Evolutionary conservation across 2,113 vertebrate genomes (phyloP), one percentile per base, ranked within the genome.

Genomic region (Gobio gobio): DNA sequence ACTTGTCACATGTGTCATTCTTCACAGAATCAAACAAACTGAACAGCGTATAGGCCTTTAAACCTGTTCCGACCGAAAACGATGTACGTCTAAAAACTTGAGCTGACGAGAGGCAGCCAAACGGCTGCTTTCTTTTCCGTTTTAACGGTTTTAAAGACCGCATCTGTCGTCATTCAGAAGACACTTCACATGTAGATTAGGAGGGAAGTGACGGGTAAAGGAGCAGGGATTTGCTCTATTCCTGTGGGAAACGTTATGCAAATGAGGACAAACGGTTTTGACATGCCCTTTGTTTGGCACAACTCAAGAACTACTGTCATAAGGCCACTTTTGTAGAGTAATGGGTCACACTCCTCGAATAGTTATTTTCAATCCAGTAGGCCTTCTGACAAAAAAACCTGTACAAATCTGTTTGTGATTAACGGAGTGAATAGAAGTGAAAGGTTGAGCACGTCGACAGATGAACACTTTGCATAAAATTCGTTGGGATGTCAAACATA

Each of bases 191-290:
- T 86, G 83, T 80, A 90, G 82, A 86, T 86, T 54, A 85, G 83
- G 33, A 72, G 68, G 63, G 51, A 72, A 83, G 45, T 63, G 87
- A 66, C 81, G 68, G 66, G 33, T 75, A 72, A 59, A 68, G 20
- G 74, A 83, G 70, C 22, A 68, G 61, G 75, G 64, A 45, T 76
- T 75, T 84, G 73, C 84, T 84, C 43, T 26, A 68, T 56, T 79
- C 72, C 86, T 86, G 58, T 77, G 88, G 86, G 88, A 85, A 87
- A 83, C 72, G 58, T 9, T 74, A 87, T 87, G 88, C 88, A 87
- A 89, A 87, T 89, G 76, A 78, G 66, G 47, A 66, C 18, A 86
- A 85, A 87, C 84, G 82, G 81, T 87, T 89, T 49, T 78, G 18
- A 59, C 54, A 45, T 76, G 74, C 47, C 68, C 58, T 87, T 86